Conservation (phyloP, 2,797 vertebrate genomes). For the Heliangelus exortis region DNA sequence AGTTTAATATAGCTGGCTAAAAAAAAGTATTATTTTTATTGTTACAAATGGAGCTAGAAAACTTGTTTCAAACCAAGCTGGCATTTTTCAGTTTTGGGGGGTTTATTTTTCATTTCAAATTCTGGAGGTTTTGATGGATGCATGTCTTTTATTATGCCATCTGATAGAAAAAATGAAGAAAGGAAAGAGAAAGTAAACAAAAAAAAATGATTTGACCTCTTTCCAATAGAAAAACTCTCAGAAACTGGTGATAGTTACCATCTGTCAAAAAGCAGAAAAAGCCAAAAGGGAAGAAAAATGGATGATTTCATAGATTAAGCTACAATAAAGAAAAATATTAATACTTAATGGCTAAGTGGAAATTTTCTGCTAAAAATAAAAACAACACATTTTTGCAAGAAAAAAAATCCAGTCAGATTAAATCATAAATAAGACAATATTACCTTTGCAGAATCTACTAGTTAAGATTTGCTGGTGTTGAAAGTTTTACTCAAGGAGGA, state of each 20-base stretch:
- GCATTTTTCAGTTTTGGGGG: background rate
- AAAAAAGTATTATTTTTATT: background rate
- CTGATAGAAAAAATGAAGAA: background rate
- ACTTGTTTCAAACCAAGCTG: background rate
- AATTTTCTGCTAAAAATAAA: background rate
- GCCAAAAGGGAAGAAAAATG: background rate
- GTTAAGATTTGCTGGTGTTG: background rate
- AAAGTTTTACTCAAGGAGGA: background rate
- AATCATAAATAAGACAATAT: background rate
- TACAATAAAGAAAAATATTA: background rate
- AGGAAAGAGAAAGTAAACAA: background rate
- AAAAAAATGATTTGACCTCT: background rate
- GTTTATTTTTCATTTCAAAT: background rate
- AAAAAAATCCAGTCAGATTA: background rate
- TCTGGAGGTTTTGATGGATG: background rate
- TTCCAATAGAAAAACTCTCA: background rate
- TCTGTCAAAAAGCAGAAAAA: background rate
- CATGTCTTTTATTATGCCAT: background rate
- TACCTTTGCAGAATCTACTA: background rate
- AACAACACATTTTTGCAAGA: rapidly evolving
- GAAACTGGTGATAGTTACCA: background rate
- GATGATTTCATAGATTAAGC: background rate
- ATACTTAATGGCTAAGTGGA: background rate
- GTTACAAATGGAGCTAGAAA: background rate
- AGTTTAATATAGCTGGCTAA: background rate